Evolutionary conservation across 2,797 vertebrate genomes (phyloP), one percentile per base, ranked within the genome.

Genomic region (Taeniopygia guttata): DNA sequence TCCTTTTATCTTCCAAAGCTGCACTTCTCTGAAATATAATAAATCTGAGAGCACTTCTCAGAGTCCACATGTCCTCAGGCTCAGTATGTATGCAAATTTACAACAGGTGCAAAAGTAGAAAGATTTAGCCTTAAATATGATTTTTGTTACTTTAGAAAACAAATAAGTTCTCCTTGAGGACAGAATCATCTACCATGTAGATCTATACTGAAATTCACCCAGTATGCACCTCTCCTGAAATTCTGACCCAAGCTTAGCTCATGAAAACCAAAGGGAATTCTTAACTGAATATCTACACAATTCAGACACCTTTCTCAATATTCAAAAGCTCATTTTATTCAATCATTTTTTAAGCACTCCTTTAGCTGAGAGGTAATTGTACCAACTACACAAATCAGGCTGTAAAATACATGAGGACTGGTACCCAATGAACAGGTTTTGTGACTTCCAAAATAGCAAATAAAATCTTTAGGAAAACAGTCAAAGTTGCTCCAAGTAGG

Each of bases 21-120:
- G 8, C 4, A 8, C 22, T 56, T 23, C 36, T 58, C 55, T 46
- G 17, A 90, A 63, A 32, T 8, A 30, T 0, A 46, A 0, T 1
- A 72, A 32, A 4, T 52, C 26, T 80, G 30, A 64, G 40, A 69
- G 43, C 17, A 46, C 16, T 74, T 42, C 56, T 60, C 45, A 32
- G 15, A 67, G 29, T 23, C 20, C 22, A 20, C 32, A 15, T 0
- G 0, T 58, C 48, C 56, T 81, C n/a, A 25, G n/a, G 38, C 19
- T 88, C 26, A n/a, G 1, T 30, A 74, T n/a, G 72, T 52, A 70
- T 2, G 75, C 43, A 55, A 16, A 63, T 30, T 70, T n/a, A 51
- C 3, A 7, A 63, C 38, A 60, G 13, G 5, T 52, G 8, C 12
- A 23, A 42, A 42, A 64, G 59, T 32, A 67, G 26, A 19, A 70